Conservation (phyloP, 2,113 vertebrate genomes). For the Acanthochromis polyacanthus region DNA sequence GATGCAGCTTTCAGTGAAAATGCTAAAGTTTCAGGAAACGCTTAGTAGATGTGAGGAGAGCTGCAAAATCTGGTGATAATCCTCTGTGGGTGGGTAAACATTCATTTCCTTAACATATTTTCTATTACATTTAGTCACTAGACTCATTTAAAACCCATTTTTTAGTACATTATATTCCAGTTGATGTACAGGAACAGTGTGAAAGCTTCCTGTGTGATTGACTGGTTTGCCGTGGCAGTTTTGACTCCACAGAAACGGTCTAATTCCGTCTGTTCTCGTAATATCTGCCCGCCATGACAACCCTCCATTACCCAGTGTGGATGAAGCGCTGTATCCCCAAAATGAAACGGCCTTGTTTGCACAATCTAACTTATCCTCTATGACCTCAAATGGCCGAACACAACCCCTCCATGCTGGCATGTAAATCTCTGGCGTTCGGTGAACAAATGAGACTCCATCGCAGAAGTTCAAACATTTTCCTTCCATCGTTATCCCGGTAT, state of each 20-base stretch:
- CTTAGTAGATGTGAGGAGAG: background rate
- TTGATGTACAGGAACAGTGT: background rate
- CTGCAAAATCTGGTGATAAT: background rate
- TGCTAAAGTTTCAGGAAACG: background rate
- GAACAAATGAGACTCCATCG: constrained; percentile 25
- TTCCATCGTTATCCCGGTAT: constrained; percentile 22
- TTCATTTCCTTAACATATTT: background rate
- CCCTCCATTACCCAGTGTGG: constrained; percentile 1
- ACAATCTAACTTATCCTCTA: constrained; percentile 18
- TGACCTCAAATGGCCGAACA: constrained; percentile 3
- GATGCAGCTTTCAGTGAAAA: constrained; percentile 18
- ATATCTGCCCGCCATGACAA: background rate
- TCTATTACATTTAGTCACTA: background rate
- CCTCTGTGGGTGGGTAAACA: background rate
- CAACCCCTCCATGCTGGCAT: constrained; percentile 16
- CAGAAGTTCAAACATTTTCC: constrained; percentile 39
- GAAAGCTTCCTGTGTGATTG: background rate
- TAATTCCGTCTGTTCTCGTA: constrained; percentile 24
- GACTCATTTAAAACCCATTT: background rate
- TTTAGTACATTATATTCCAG: background rate
- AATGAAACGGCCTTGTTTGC: constrained; percentile 40
- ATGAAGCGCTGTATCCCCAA: constrained; percentile 2
- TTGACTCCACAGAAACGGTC: background rate
- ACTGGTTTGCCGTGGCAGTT: background rate
- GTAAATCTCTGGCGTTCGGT: constrained; percentile 17